Percentiles rank a stretch among this genome's conserved stretches.
phyloP scores from a whole-genome alignment of 1,140 invertebrate genomes.

The Drosophila pachea region DNA sequence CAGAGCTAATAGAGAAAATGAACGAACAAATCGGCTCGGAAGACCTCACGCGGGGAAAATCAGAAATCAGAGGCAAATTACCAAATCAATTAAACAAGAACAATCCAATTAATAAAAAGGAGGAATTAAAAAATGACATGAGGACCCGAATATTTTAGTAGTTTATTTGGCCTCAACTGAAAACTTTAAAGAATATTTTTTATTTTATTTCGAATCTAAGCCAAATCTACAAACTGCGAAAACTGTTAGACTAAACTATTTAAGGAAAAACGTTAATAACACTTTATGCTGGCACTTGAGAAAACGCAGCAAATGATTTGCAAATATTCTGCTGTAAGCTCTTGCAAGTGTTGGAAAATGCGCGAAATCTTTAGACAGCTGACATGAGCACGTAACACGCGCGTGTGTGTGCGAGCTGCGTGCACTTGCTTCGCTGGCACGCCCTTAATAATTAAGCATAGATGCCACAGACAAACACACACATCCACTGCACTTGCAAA shows the following conservation, averaged over 20 bases:
- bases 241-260: background rate
- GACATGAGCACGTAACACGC: slow-evolving; percentile 16
- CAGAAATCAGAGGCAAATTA: background rate
- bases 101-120: no score
- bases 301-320: slow-evolving; percentile 38
- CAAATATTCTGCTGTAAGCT: slow-evolving; percentile 36
- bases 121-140: no score
- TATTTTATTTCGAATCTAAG: no score
- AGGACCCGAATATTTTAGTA: no score
- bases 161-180: no score
- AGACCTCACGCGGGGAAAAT: no score
- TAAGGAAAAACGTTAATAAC: slow-evolving; percentile 1
- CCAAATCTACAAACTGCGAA: background rate
- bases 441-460: slow-evolving; percentile 61
- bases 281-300: slow-evolving; percentile 21
- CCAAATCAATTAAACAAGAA: background rate
- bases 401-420: slow-evolving; percentile 8
- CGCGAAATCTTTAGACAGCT: slow-evolving; percentile 13
- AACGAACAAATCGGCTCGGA: background rate
- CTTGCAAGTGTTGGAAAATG: slow-evolving; percentile 27
- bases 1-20: slow-evolving; percentile 11
- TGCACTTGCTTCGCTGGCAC: slow-evolving; percentile 45
- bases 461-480: slow-evolving; percentile 45
- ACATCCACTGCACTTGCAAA: background rate
- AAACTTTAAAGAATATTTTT: no score